These are phyloP conservation scores for Tringa solitaria DNA, from an alignment of 2,113 vertebrate genomes.

Conservation along the genomic window DNA sequence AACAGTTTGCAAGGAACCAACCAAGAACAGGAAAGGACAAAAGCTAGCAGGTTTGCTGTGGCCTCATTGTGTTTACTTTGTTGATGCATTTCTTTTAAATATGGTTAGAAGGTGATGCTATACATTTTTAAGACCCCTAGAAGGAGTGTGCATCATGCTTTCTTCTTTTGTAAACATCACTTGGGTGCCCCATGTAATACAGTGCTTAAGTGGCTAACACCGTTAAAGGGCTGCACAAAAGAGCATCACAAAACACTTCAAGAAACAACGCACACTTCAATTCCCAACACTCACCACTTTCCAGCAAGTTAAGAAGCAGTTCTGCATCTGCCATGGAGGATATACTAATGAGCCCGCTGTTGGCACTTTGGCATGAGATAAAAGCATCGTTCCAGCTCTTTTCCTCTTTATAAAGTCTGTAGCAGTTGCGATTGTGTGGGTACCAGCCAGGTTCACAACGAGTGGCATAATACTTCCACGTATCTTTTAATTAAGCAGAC, in stretches of 20 bases:
- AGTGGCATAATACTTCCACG: slow-evolving; percentile 86
- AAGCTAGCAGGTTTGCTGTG: neutral
- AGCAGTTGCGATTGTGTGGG: slow-evolving; percentile 86
- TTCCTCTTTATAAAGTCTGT: slow-evolving; percentile 76
- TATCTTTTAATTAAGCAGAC: slow-evolving; percentile 70
- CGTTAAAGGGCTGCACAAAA: neutral
- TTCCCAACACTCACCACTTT: slow-evolving; percentile 76
- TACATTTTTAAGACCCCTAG: neutral
- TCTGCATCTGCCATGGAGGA: slow-evolving; percentile 85
- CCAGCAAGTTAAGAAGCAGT: slow-evolving; percentile 77
- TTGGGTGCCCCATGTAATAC: neutral
- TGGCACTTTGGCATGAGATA: slow-evolving; percentile 72
- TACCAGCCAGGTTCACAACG: slow-evolving; percentile 83
- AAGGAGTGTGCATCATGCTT: neutral
- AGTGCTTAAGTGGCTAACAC: neutral
- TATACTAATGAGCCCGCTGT: slow-evolving; percentile 79
- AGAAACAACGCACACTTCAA: neutral
- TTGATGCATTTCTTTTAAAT: neutral
- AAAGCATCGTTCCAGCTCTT: slow-evolving; percentile 83
- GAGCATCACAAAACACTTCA: neutral
- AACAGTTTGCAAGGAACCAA: neutral
- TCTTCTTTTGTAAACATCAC: neutral
- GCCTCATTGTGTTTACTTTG: neutral
- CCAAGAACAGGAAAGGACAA: neutral
- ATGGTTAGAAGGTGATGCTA: neutral